Evolutionary conservation across 2,113 vertebrate genomes (phyloP), one percentile per base, ranked within the genome.

Genomic region (Oxyura jamaicensis): DNA sequence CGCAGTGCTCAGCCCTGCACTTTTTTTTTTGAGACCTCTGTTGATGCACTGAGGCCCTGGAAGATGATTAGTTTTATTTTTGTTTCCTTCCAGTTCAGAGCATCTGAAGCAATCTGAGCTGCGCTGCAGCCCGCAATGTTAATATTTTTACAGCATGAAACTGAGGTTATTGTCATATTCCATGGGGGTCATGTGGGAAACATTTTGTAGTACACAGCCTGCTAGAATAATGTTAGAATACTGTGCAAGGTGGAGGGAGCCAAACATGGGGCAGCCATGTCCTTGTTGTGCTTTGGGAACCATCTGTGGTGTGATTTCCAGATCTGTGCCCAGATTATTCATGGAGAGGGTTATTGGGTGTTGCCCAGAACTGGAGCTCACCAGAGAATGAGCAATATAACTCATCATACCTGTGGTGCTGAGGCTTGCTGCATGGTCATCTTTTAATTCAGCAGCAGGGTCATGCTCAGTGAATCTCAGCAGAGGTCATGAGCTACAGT

Each of bases 11-110:
- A n/a, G 44, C 12, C n/a, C 55, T 71, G 52, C 4, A 1, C 33
- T 48, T 22, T 22, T 55, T 3, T 1, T 22, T 50, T 3, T 1
- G 0, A 11, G 19, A 3, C 21, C 31, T 48, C 35, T 13, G 12
- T 35, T 84, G 69, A 82, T 23, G 9, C 48, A 22, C 28, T 63
- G 22, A 29, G 29, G 41, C 21, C 8, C 21, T 33, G 46, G 6
- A 17, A 83, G 20, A 22, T 29, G 50, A 29, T 5, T 59, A 8
- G 2, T 46, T 68, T 46, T 18, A 1, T 15, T 74, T 71, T 26
- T 22, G 17, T 55, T 22, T 22, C 29, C 31, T 46, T 18, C 18
- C 36, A 29, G 31, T 74, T 73, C 41, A 41, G 65, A 58, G 28
- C 29, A 46, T 6, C 44, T 46, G 36, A 63, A 72, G n/a, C 59